Base-by-base conservation (phyloP, 2,888 invertebrate species). In the Drosophila diplacantha region DNA sequence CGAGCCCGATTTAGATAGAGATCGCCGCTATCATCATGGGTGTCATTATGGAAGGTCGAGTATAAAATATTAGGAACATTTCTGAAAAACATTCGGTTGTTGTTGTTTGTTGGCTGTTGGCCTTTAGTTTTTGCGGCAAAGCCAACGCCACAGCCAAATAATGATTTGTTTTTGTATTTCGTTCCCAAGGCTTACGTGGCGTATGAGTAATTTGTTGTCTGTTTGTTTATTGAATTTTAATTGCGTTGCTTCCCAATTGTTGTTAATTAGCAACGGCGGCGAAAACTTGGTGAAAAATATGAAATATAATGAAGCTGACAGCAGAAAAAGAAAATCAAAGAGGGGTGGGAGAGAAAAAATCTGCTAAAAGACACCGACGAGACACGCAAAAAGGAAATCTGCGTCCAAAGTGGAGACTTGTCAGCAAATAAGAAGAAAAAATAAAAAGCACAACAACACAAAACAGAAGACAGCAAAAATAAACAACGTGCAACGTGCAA, bases 151-250 rank as follows among this genome's bases (percentile, higher is more conserved):
- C 12, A 18, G 26, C 16, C 24, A 43, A 58, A 44, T 49, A 34
- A 46, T 46, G 51, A 38, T 52, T 62, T 61, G 55, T 65, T 59
- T 37, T 58, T 57, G 29, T 37, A 12, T 37, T 35, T 51, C 38
- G 22, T 56, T 50, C 51, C 41, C 41, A 56, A 31, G 77, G 50
- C 61, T 63, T 64, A 66, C 73, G 73, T 61, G 78, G 71, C 75
- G 81, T 73, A 77, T 77, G 81, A 71, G 75, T 74, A 80, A 77
- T 76, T 71, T 67, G 46, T 50, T 43, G 57, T 55, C 59, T 56
- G 71, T 73, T 63, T 43, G 71, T 73, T 64, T 43, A 49, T 63
- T 64, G 16, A 43, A 55, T 49, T 64, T 55, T 38, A 64, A 63
- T 50, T 56, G 65, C 56, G 49, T 39, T 56, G 65, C 29, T 34